Conservation (phyloP, 2,797 vertebrate genomes). For the Brachyrhaphis roseni region DNA sequence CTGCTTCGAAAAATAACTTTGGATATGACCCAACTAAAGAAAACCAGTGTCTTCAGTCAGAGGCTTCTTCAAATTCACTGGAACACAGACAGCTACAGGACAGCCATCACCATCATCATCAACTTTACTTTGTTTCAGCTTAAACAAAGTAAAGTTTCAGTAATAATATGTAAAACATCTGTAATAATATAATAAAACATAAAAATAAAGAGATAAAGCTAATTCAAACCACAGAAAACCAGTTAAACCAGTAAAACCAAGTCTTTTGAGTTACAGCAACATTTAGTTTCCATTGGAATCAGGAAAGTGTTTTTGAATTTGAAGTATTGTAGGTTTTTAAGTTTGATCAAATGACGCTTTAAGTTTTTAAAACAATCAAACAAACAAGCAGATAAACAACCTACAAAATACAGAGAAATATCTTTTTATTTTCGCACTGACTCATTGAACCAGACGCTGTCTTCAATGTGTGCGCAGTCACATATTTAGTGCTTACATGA, state of each 20-base stretch:
- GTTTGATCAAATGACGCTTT: not conserved
- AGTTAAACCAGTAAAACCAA: not conserved
- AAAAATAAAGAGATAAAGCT: too few species aligned
- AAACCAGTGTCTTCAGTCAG: too few species aligned
- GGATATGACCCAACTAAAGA: not conserved
- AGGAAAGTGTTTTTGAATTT: too few species aligned
- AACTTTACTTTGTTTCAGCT: too few species aligned
- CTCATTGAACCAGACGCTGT: not conserved
- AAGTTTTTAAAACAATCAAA: not conserved
- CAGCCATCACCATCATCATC: too few species aligned
- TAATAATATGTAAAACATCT: too few species aligned
- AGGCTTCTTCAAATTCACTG: too few species aligned
- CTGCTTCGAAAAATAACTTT: not conserved
- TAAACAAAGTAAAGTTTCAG: too few species aligned
- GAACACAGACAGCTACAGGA: too few species aligned
- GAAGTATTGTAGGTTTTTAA: not conserved
- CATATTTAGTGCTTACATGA: not conserved
- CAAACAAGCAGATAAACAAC: not conserved
- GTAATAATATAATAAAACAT: too few species aligned
- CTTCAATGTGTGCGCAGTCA: not conserved
- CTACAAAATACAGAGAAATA: not conserved
- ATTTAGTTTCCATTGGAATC: too few species aligned
- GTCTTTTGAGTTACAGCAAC: not conserved
- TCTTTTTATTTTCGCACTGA: not conserved
- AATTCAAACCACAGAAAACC: too few species aligned